These are phyloP conservation scores for Centropristis striata DNA, from an alignment of 2,113 vertebrate species.

Conservation along the genomic window DNA sequence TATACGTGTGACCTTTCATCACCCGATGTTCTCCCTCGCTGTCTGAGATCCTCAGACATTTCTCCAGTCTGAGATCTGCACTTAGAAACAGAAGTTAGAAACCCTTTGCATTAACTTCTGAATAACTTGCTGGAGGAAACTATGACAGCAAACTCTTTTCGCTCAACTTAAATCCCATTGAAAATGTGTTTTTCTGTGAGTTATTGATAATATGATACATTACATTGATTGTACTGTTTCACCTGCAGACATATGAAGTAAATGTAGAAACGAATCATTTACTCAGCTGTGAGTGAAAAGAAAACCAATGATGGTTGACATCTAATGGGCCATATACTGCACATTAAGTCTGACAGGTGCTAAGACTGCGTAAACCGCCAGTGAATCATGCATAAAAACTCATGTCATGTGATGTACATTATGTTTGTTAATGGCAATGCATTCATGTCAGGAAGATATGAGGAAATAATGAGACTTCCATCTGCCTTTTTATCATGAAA, in stretches of 20 bases:
- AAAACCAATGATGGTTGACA: background rate
- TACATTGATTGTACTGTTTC: background rate
- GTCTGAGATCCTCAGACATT: background rate
- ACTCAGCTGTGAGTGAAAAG: background rate
- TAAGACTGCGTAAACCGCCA: background rate
- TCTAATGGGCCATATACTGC: background rate
- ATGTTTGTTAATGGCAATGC: background rate
- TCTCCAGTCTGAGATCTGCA: background rate
- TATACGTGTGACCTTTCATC: constrained; percentile 6
- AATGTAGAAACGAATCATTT: background rate
- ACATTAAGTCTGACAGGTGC: background rate
- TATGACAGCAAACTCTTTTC: too few relatives aligned
- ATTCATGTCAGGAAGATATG: background rate
- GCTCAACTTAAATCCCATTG: too few relatives aligned
- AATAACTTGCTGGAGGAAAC: background rate
- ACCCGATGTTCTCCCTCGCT: background rate
- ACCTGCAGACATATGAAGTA: background rate
- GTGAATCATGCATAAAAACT: background rate
- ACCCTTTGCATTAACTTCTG: background rate
- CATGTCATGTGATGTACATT: background rate
- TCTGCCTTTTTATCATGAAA: background rate
- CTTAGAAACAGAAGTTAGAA: background rate
- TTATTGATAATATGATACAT: too few relatives aligned
- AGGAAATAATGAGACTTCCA: background rate
- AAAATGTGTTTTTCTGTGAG: too few relatives aligned